These are phyloP conservation scores for Chelonus insularis DNA, from an alignment of 1,140 invertebrate genomes.

Conservation along the genomic window DNA sequence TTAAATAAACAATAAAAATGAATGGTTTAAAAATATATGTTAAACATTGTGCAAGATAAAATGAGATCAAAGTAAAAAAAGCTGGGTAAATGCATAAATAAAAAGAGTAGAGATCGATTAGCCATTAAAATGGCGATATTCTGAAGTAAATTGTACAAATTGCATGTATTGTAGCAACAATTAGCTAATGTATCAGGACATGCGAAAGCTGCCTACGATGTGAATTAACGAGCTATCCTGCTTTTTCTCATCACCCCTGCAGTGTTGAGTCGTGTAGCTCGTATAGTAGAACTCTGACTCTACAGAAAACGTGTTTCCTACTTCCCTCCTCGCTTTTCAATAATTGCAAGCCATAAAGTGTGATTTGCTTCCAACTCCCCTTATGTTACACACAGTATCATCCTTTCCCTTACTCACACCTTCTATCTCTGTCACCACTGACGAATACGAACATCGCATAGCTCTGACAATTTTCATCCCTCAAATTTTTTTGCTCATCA, in stretches of 20 bases:
- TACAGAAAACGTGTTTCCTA: too few species aligned
- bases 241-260: background rate
- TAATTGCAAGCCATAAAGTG: conserved; percentile 37
- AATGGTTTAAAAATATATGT: too few species aligned
- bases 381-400: background rate
- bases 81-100: too few species aligned
- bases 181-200: conserved; percentile 45
- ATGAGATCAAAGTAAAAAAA: background rate
- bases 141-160: conserved; percentile 35
- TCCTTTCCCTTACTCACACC: too few species aligned
- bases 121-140: conserved; percentile 9
- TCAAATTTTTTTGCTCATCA: too few species aligned
- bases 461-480: too few species aligned
- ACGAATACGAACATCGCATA: too few species aligned
- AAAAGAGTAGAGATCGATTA: too few species aligned
- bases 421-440: too few species aligned
- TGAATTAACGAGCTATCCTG: conserved; percentile 25
- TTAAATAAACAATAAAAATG: too few species aligned
- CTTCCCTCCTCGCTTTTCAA: conserved; percentile 26
- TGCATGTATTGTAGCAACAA: conserved; percentile 39
- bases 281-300: background rate
- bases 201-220: conserved; percentile 9
- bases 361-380: conserved; percentile 18
- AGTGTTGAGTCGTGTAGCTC: background rate
- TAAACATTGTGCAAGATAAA: too few species aligned